phyloP scores from a whole-genome alignment of 2,113 vertebrate species.

The Leptodactylus fuscus region DNA sequence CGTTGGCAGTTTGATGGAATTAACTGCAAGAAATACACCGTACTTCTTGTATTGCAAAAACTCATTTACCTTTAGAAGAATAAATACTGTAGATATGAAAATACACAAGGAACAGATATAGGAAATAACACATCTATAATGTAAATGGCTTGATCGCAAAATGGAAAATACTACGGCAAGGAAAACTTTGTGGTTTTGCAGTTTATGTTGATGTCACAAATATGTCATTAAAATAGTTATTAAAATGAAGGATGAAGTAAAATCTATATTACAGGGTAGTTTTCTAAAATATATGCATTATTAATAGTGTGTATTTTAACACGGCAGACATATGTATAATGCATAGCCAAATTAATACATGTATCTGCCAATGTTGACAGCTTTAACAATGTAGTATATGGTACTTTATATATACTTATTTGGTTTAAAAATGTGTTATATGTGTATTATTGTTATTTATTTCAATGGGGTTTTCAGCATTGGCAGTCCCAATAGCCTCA shows the following conservation, averaged over 20 bases:
- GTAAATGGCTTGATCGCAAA: constrained; percentile 8
- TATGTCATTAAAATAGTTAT: not conserved
- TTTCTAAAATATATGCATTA: constrained; percentile 8
- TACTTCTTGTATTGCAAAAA: constrained; percentile 11
- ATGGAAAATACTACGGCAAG: not conserved
- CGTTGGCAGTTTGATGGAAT: constrained; percentile 71
- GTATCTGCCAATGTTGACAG: not conserved
- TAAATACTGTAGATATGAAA: not conserved
- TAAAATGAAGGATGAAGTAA: not conserved
- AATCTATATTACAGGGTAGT: constrained; percentile 9
- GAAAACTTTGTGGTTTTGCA: not conserved
- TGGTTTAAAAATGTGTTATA: not conserved
- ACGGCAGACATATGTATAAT: constrained; percentile 16
- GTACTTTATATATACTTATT: not conserved
- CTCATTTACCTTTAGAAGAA: constrained; percentile 4
- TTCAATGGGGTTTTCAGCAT: too few species aligned
- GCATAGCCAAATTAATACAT: not conserved
- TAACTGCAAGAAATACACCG: constrained; percentile 65
- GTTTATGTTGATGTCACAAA: not conserved
- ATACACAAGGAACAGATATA: not conserved
- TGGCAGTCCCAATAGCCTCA: too few species aligned
- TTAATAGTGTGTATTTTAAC: constrained; percentile 18
- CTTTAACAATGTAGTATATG: not conserved
- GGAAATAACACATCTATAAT: constrained; percentile 1
- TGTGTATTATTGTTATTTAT: not conserved